Evolutionary conservation across 30 jellyfish, hydroid and myxozoan genomes (phyloP).

Genomic region (Catostylus mosaicus): DNA sequence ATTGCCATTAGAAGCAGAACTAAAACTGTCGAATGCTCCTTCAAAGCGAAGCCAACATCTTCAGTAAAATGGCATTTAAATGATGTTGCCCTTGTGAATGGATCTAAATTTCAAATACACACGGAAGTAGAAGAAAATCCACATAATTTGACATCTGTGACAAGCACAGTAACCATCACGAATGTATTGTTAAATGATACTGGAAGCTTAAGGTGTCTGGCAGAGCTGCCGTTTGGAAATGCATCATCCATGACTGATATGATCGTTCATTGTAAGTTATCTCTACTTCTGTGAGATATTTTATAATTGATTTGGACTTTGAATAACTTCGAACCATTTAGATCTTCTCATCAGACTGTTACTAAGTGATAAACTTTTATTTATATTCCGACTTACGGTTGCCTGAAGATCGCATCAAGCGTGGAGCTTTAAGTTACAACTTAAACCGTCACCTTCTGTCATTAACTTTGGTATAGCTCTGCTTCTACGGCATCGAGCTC

Average conservation of each 20-base stretch:
- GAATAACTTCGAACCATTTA: background rate
- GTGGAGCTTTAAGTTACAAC: too few relatives aligned
- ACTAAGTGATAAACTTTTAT: too few relatives aligned
- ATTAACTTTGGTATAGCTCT: too few relatives aligned
- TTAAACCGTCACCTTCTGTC: too few relatives aligned
- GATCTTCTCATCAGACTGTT: background rate
- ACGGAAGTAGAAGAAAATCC: background rate
- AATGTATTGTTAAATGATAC: background rate
- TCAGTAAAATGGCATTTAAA: conserved; percentile 20
- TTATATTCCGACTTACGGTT: too few relatives aligned
- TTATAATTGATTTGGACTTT: background rate
- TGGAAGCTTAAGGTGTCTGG: background rate
- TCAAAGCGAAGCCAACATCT: conserved; percentile 34
- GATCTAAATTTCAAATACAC: background rate
- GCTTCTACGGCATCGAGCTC: too few relatives aligned
- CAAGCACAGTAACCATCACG: background rate
- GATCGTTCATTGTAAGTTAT: background rate
- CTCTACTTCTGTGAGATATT: background rate
- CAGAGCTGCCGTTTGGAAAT: conserved; percentile 3
- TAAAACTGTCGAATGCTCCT: background rate
- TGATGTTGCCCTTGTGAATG: background rate
- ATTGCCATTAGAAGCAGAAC: background rate
- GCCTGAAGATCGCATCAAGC: too few relatives aligned
- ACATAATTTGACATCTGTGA: background rate
- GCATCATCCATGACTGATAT: background rate